phyloP scores from a whole-genome alignment of 2,113 vertebrate species.

The Macaca nemestrina region DNA sequence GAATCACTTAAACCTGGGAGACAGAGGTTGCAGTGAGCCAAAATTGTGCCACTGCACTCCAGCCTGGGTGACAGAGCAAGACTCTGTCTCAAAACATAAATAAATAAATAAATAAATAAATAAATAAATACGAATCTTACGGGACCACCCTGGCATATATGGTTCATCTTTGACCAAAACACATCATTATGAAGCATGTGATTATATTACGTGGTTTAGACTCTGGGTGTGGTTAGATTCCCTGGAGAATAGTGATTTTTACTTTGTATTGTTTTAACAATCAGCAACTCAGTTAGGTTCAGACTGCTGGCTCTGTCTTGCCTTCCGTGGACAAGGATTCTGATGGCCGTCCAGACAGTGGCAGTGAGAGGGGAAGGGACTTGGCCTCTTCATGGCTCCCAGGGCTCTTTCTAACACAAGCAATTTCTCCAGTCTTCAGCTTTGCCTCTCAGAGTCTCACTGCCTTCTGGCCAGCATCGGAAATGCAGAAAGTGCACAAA shows the following conservation, averaged over 20 bases:
- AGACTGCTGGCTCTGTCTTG: background rate
- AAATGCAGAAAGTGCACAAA: background rate
- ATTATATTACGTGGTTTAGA: background rate
- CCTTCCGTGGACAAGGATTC: background rate
- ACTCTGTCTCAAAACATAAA: too few relatives aligned
- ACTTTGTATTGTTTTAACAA: background rate
- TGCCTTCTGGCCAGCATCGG: background rate
- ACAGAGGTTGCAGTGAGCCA: too few relatives aligned
- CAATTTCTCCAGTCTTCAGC: background rate
- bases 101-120: too few relatives aligned
- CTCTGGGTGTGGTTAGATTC: background rate
- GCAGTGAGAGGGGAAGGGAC: background rate
- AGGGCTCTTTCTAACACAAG: background rate
- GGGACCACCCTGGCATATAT: background rate
- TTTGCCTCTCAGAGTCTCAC: background rate
- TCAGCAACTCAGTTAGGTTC: background rate
- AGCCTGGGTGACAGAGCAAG: too few relatives aligned
- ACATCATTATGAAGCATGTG: background rate
- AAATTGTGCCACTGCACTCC: too few relatives aligned
- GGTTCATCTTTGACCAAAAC: background rate
- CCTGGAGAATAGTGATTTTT: background rate
- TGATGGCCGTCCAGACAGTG: background rate
- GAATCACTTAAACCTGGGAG: too few relatives aligned
- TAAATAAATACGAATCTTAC: background rate
- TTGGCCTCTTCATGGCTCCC: background rate